Evolutionary conservation across 2,113 vertebrate species (phyloP).

Genomic region (Melanocharis versteri): DNA sequence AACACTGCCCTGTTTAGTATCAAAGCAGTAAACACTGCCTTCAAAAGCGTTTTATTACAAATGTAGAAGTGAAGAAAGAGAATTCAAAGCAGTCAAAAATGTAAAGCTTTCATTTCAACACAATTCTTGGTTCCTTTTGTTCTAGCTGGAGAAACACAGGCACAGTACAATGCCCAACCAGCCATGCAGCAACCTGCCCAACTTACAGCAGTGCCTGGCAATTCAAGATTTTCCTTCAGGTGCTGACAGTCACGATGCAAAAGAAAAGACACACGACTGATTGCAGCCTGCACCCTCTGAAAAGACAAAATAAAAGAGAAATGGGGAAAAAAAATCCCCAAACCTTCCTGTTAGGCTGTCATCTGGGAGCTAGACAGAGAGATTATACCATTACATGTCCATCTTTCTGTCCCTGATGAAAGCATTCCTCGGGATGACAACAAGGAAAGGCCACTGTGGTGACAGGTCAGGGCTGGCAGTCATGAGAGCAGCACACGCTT

Average conservation of each 20-base stretch:
- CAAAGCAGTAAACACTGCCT: background rate
- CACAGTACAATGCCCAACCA: background rate
- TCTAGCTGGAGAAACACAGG: background rate
- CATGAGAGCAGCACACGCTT: background rate
- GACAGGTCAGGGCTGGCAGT: background rate
- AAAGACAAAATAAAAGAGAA: background rate
- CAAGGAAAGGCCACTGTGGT: background rate
- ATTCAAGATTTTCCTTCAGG: background rate
- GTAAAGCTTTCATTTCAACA: background rate
- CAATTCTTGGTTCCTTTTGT: background rate
- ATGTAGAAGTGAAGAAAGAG: background rate
- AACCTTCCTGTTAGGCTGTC: background rate
- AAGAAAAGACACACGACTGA: background rate
- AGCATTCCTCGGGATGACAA: background rate
- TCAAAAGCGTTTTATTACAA: background rate
- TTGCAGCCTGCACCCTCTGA: background rate
- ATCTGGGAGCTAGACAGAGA: background rate
- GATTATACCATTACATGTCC: background rate
- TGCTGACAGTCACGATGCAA: background rate
- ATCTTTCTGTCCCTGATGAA: background rate
- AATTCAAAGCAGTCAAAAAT: background rate
- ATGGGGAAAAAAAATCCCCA: background rate
- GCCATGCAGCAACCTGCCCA: slow-evolving; percentile 7
- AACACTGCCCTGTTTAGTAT: background rate
- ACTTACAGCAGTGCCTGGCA: background rate